Base-by-base conservation (phyloP, 2,113 vertebrate genomes). In the Phocoena sinus region DNA sequence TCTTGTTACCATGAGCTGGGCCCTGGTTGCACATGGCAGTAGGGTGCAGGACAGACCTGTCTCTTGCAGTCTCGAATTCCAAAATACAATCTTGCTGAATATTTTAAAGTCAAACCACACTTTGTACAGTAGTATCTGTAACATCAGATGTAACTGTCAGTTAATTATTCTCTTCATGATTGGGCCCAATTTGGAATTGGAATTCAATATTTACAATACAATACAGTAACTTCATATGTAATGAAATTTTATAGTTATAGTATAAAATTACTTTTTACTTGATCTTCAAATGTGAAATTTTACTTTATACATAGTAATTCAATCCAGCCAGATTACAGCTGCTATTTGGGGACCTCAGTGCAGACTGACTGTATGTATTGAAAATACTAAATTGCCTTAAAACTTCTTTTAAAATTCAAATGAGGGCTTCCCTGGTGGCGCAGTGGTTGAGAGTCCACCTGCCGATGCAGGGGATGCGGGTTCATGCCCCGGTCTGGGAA, bases 281-380 rank as follows among this genome's bases (percentile, higher is more conserved):
- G 58, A 67, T 91, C 44, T 96, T 86, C 56, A 85, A 95, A 95
- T 62, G n/a, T 53, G 56, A 86, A 71, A 92, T 81, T 79, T 90
- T 76, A 86, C 67, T 63, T 60, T 73, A 79, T 2, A 1, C 17
- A 83, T 31, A 50, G 74, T 87, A 53, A 91, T 79, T 94, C 68
- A 65, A 44, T 44, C 86, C 9, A 74, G 73, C 74, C 79, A 80
- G 96, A 80, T 71, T 71, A 73, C 4, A 73, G 63, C 44, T 62
- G 20, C 21, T 79, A 58, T 53, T 63, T 73, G 65, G 53, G 33
- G 65, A 74, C 12, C 31, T 68, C 28, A 31, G 20, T 31, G 31
- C 33, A 67, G 6, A 83, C 38, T 86, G 38, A 89, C 8, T 44
- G 67, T 87, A 86, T 28, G 20, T 44, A 50, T 50, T 71, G 21